Conservation (phyloP, 2,797 vertebrate genomes). For the Mallotus villosus region DNA sequence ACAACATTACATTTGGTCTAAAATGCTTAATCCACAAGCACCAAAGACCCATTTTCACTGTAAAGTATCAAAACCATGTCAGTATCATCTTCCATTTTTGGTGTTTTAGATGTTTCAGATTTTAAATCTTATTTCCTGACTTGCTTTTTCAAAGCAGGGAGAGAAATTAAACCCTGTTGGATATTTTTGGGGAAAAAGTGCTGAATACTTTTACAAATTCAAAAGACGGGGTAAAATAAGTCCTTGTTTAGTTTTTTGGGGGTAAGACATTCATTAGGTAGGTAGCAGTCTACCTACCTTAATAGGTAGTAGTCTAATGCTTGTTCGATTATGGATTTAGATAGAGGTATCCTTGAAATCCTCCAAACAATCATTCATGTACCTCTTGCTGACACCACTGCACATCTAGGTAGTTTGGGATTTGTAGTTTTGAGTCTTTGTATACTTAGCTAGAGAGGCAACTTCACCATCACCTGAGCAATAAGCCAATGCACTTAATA, state of each 20-base stretch:
- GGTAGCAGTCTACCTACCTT: neutral
- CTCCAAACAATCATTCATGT: constrained; percentile 1
- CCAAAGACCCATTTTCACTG: neutral
- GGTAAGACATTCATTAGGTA: neutral
- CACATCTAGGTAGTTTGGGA: neutral
- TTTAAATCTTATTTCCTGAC: neutral
- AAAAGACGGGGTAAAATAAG: neutral
- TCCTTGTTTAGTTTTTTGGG: neutral
- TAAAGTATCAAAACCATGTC: neutral
- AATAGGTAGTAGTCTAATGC: neutral
- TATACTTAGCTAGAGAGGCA: neutral
- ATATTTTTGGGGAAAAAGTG: constrained; percentile 31
- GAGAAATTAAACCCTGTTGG: constrained; percentile 38
- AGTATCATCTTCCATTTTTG: neutral
- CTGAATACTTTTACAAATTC: constrained; percentile 6
- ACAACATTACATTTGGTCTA: constrained; percentile 19
- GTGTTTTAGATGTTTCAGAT: neutral
- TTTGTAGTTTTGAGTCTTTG: neutral
- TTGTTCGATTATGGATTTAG: neutral
- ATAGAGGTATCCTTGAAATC: neutral
- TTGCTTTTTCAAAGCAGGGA: constrained; percentile 27
- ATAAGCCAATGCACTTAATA: neutral
- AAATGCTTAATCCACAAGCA: constrained; percentile 15
- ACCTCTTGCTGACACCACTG: neutral
- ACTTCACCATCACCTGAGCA: neutral